These are phyloP conservation scores for Takifugu flavidus DNA, from an alignment of 2,113 vertebrate genomes.

Conservation along the genomic window DNA sequence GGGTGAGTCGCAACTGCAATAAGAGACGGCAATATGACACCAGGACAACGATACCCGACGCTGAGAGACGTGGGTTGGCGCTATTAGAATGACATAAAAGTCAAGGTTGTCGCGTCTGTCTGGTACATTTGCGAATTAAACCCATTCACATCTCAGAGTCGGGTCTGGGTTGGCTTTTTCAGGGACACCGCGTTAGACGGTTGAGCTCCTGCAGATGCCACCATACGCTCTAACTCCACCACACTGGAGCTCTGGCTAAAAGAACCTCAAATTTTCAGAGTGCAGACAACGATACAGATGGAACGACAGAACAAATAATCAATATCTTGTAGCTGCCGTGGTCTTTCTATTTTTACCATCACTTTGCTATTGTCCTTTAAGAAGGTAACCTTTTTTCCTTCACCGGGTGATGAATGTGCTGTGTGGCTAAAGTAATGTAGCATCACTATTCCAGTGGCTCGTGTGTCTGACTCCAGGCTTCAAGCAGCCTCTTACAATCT, in stretches of 20 bases:
- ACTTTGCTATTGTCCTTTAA: conserved; percentile 24
- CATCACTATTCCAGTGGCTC: conserved; percentile 16
- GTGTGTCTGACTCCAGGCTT: conserved; percentile 32
- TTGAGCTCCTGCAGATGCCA: background rate
- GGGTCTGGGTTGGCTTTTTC: no score
- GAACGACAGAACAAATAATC: conserved; percentile 14
- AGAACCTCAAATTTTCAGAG: conserved; percentile 16
- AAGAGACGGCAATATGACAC: no score
- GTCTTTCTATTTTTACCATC: conserved; percentile 20
- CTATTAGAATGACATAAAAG: no score
- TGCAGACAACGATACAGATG: conserved; percentile 35
- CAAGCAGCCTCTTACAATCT: conserved; percentile 13
- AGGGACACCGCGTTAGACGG: no score
- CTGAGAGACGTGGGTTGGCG: no score
- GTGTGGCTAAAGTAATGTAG: conserved; percentile 16
- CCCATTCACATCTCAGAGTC: no score
- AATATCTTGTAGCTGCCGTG: background rate
- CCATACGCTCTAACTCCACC: background rate
- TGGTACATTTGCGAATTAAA: no score
- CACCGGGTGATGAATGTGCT: conserved; percentile 8
- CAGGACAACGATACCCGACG: no score
- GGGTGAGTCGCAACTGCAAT: no score
- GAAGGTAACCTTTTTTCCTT: conserved; percentile 10
- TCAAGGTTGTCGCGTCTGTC: no score
- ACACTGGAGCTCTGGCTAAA: conserved; percentile 16